Percentiles rank a stretch among this genome's conserved stretches.
phyloP scores from a whole-genome alignment of 2,888 invertebrate genomes.

The Branchinecta sandiegonensis region DNA sequence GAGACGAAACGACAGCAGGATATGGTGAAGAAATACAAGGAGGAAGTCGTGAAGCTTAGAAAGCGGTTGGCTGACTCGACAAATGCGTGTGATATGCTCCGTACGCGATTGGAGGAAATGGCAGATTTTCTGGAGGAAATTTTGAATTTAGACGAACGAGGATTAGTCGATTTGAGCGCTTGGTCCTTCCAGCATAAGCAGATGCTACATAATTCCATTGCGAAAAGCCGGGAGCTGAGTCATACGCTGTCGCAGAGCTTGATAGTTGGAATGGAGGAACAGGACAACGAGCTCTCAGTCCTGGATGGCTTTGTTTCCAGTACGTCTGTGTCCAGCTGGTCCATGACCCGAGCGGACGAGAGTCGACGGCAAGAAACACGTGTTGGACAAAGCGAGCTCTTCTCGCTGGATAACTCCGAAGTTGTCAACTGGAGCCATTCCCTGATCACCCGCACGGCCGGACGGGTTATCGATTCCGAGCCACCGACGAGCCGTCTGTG shows the following conservation, averaged over 20 bases:
- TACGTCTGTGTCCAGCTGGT: not conserved
- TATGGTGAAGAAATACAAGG: conserved; percentile 26
- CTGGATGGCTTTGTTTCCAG: conserved; percentile 13
- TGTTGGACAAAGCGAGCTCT: not conserved
- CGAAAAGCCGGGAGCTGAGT: conserved; percentile 28
- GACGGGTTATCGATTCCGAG: not conserved
- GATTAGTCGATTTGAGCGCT: conserved; percentile 27
- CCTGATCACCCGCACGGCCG: not conserved
- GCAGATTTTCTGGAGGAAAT: conserved; percentile 50
- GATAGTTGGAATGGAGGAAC: conserved; percentile 24
- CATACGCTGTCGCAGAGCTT: conserved; percentile 28
- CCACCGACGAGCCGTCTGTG: not conserved
- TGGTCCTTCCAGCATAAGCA: conserved; percentile 27
- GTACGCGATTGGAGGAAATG: conserved; percentile 47
- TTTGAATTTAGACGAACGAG: conserved; percentile 38
- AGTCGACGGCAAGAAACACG: not conserved
- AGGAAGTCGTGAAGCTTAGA: conserved; percentile 27
- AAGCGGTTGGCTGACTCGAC: conserved; percentile 28
- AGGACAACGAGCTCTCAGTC: conserved; percentile 11
- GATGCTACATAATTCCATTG: conserved; percentile 27
- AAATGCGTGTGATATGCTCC: conserved; percentile 40
- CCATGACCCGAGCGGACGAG: conserved; percentile 1
- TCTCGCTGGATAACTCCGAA: not conserved
- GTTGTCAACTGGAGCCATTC: conserved; percentile 10
- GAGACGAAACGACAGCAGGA: conserved; percentile 1